Base-by-base conservation (phyloP, 2,888 invertebrate genomes). In the Oligia strigilis region DNA sequence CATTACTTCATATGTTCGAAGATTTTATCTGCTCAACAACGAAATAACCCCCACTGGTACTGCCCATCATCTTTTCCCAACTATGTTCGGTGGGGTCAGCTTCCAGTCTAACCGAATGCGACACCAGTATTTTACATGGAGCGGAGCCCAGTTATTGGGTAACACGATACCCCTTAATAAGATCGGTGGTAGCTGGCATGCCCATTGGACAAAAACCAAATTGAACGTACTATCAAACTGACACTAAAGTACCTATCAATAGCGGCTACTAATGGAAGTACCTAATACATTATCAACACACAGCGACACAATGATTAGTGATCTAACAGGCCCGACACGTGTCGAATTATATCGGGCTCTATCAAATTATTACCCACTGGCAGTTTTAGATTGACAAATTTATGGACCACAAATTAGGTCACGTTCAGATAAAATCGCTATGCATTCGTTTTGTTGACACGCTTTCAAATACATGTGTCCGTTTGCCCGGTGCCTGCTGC, bases 321-420 rank as follows among this genome's bases (percentile, higher is more conserved):
- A 73, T 65, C 43, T 75, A 72, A 71, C 75, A 72, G 14, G 13
- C 72, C 19, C 4, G 73, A 80, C 83, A 77, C 67, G 72, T 77
- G 83, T 82, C 86, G 60, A 75, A 75, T 85, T 79, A 82, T 65
- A 72, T 82, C 29, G 62, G 23, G 6, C 67, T 78, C 74, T 77
- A 83, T 80, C 64, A 73, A 82, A 83, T 82, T 77, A 80, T 17
- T 73, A 17, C n/a, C 36, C 43, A n/a, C 29, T 23, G n/a, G 60
- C 80, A 46, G 46, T 75, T 60, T 72, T 85, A 78, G 46, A 86
- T 80, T 80, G 83, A 83, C 66, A 77, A 71, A 52, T 79, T 75
- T 82, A 83, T 78, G 55, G 52, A 58, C 46, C 17, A 75, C 66
- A 71, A 86, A 83, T 83, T 77, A 86, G 83, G 77, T 71, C 80